A percentile compares a stretch with the other conserved stretches of the same genome.
phyloP scores from a whole-genome alignment of 2,888 invertebrate genomes.

The Heteromyza rotundicornis region DNA sequence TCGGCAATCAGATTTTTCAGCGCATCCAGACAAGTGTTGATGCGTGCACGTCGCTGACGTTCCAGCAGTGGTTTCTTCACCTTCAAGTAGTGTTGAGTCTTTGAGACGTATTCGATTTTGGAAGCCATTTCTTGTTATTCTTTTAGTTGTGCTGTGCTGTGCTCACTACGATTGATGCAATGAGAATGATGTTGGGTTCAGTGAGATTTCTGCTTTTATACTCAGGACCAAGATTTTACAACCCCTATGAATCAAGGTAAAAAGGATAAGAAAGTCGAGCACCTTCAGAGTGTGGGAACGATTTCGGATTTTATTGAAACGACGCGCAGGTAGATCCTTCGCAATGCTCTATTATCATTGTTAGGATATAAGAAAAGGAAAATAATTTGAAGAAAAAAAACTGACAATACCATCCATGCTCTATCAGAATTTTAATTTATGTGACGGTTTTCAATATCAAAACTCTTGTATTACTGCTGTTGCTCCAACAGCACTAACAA shows the following conservation, averaged over 20 bases:
- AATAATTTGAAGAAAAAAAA: too few relatives aligned
- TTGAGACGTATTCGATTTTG: slow-evolving; percentile 64
- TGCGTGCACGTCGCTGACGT: slow-evolving; percentile 84
- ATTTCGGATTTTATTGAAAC: too few relatives aligned
- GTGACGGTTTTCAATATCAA: too few relatives aligned
- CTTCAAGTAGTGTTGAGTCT: slow-evolving; percentile 91
- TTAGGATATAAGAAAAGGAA: too few relatives aligned
- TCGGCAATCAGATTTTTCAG: slow-evolving; percentile 85
- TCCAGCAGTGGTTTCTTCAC: slow-evolving; percentile 92
- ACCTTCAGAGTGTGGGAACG: slow-evolving; percentile 27
- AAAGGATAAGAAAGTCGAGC: slow-evolving; percentile 30
- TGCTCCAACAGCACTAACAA: too few relatives aligned
- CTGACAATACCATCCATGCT: too few relatives aligned
- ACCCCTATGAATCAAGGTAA: slow-evolving; percentile 8
- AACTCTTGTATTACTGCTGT: too few relatives aligned
- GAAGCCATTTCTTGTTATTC: slow-evolving; percentile 33
- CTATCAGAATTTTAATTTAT: too few relatives aligned
- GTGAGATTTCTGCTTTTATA: slow-evolving; percentile 43
- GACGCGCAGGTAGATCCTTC: too few relatives aligned
- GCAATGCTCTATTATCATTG: too few relatives aligned
- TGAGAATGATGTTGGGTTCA: slow-evolving; percentile 44
- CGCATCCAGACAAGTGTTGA: slow-evolving; percentile 88
- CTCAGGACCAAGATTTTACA: neutral
- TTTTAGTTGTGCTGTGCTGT: slow-evolving; percentile 27
- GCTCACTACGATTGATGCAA: slow-evolving; percentile 44